Percentiles rank a stretch among this genome's conserved stretches.
These are phyloP conservation scores for Coenonympha glycerion DNA, from an alignment of 2,888 invertebrate species.

Conservation along the genomic window DNA sequence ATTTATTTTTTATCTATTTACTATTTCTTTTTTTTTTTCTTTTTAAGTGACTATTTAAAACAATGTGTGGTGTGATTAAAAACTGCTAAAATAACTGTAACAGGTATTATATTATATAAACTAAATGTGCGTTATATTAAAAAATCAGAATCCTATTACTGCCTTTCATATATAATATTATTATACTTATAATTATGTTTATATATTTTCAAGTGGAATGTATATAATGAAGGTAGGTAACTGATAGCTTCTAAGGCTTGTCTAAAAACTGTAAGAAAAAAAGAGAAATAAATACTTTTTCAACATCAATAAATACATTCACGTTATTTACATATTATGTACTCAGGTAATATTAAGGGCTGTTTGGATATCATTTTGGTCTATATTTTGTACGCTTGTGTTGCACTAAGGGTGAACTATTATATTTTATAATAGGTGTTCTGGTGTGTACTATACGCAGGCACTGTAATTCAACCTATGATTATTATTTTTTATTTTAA, in stretches of 20 bases:
- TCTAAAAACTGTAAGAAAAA: slow-evolving; percentile 46
- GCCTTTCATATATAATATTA: slow-evolving; percentile 29
- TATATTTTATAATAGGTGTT: slow-evolving; percentile 31
- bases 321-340: slow-evolving; percentile 47
- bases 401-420: slow-evolving; percentile 60
- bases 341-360: slow-evolving; percentile 39
- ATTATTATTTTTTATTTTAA: slow-evolving; percentile 11
- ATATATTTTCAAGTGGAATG: slow-evolving; percentile 51
- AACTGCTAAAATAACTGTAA: slow-evolving; percentile 41
- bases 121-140: slow-evolving; percentile 45
- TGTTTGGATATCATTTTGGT: slow-evolving; percentile 68
- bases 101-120: slow-evolving; percentile 38
- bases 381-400: slow-evolving; percentile 69
- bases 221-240: slow-evolving; percentile 53
- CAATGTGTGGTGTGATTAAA: slow-evolving; percentile 31
- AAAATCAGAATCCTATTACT: slow-evolving; percentile 30
- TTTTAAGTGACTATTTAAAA: slow-evolving; percentile 44
- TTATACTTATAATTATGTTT: slow-evolving; percentile 19
- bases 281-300: slow-evolving; percentile 40
- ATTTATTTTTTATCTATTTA: slow-evolving; percentile 56
- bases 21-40: slow-evolving; percentile 29
- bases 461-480: slow-evolving; percentile 40
- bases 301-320: slow-evolving; percentile 57
- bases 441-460: slow-evolving; percentile 42
- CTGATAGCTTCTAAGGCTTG: slow-evolving; percentile 67